These are phyloP conservation scores for Phrynocephalus vlangalii DNA, from an alignment of 2,797 vertebrate species.

Conservation along the genomic window DNA sequence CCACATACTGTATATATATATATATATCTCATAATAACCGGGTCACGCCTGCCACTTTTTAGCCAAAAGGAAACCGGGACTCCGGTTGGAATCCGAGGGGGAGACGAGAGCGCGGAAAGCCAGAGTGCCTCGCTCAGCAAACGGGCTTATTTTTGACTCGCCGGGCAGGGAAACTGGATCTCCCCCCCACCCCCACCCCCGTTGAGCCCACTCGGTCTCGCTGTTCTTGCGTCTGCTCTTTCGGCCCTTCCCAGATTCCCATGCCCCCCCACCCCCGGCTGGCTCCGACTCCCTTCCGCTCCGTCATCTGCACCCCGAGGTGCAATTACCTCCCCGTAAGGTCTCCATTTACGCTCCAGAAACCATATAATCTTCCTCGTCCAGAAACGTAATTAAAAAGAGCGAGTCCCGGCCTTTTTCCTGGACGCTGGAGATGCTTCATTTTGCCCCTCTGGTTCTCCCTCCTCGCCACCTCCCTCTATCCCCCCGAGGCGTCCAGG, in stretches of 20 bases:
- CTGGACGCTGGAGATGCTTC: neutral
- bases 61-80: no score
- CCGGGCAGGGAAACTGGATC: fast-evolving
- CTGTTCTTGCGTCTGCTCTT: neutral
- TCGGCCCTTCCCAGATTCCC: slow-evolving; percentile 18
- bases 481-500: slow-evolving; percentile 6
- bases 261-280: no score
- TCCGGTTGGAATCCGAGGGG: no score
- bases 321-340: slow-evolving; percentile 62
- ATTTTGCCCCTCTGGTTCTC: neutral
- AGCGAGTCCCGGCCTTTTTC: neutral
- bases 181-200: neutral
- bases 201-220: no score
- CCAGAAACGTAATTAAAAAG: slow-evolving; percentile 68
- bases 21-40: no score
- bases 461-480: neutral
- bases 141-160: neutral
- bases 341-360: slow-evolving; percentile 38
- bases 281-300: neutral
- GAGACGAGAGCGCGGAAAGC: fast-evolving
- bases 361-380: slow-evolving; percentile 61
- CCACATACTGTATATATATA: no score
- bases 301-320: slow-evolving; percentile 49
- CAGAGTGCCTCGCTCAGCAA: neutral
- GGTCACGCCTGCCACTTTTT: no score